These are phyloP conservation scores for Hylia prasina DNA, from an alignment of 2,113 vertebrate genomes.

Conservation along the genomic window DNA sequence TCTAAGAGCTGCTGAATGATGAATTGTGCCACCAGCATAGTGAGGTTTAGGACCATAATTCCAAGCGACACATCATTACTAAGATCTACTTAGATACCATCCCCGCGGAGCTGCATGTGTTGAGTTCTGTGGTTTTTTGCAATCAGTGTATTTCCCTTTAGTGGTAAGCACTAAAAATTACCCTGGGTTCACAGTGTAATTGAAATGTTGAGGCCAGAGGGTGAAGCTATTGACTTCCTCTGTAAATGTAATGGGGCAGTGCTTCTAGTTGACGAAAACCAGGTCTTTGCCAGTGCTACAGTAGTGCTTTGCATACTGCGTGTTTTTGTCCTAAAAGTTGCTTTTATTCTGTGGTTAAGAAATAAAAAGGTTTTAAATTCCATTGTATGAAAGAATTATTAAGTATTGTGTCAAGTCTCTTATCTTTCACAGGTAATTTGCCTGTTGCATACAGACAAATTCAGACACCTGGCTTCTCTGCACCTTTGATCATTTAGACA, in stretches of 20 bases:
- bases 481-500: background rate
- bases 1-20: background rate
- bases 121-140: constrained; percentile 50
- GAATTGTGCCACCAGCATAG: background rate
- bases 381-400: background rate
- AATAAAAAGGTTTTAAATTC: background rate
- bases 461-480: background rate
- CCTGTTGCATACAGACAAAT: background rate
- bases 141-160: constrained; percentile 48
- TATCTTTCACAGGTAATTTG: background rate
- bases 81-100: background rate
- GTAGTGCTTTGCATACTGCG: background rate
- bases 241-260: background rate
- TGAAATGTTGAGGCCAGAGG: constrained; percentile 47
- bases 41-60: background rate
- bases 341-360: constrained; percentile 13
- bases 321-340: background rate
- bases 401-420: background rate
- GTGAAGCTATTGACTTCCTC: constrained; percentile 52
- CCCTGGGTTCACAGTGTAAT: background rate
- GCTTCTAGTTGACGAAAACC: background rate
- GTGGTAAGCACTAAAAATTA: constrained; percentile 40
- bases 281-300: background rate
- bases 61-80: background rate
- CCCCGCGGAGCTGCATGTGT: background rate